Evolutionary conservation across 2,797 vertebrate genomes (phyloP), one percentile per base, ranked within the genome.

Genomic region (Siniperca obscura): DNA sequence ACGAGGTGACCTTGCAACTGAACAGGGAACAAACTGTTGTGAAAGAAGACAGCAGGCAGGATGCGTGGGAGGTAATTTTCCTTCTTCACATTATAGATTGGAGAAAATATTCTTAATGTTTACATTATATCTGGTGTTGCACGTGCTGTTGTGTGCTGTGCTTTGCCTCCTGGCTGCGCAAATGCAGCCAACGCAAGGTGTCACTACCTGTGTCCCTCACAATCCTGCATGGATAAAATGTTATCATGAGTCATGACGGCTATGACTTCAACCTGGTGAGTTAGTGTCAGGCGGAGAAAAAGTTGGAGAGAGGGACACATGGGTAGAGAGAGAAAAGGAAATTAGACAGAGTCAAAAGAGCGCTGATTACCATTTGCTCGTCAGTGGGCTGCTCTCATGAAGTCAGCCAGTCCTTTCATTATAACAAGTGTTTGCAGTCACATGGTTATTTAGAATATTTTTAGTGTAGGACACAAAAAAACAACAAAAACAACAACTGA

Each of bases 1-100:
- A 96, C 90, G 95, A 96, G 91, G 92, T 96, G 90, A 96, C 96
- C 86, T 93, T 96, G 92, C 94, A 95, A 73, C 93, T 95, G 73
- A 96, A 94, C 85, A 79, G 93, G 59, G 89, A 90, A 67, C 90
- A 92, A 89, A 93, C 88, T 74, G 91, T 81, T 86, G 89, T 83
- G 76, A 93, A 91, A 88, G 92, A 94, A 86, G 93, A 94, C 27
- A 77, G 88, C 86, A 72, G 76, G 66, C 88, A 91, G 59, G 82
- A 94, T 84, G 91, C 36, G 77, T 88, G 85, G 82, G 94, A 96
- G 95, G 95, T 96, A 95, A 92, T 90, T 89, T 87, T 82, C 53
- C 70, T 55, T 72, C 36, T 90, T 92, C 62, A 71, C 65, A 25
- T 86, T 90, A 73, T 82, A 82, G 21, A 89, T 79, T 52, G 53